Evolutionary conservation across 1,140 invertebrate genomes (phyloP).

Genomic region (Ectropis grisescens): DNA sequence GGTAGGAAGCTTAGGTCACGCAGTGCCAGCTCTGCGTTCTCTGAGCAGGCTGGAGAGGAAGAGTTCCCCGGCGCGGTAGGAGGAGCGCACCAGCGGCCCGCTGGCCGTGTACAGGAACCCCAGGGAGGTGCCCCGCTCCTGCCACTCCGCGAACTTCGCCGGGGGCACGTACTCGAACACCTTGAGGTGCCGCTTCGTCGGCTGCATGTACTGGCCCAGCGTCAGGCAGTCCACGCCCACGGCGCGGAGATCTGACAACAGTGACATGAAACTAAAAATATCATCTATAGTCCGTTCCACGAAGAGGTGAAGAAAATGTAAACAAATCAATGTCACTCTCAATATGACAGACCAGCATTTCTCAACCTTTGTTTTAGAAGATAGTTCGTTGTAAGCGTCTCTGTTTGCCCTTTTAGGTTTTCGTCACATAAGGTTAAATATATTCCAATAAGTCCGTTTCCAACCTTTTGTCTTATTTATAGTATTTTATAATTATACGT

Average conservation of each 20-base stretch:
- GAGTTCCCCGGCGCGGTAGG: slow-evolving; percentile 97
- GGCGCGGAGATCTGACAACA: slow-evolving; percentile 76
- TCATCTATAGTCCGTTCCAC: too few species aligned
- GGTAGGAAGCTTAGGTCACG: slow-evolving; percentile 24
- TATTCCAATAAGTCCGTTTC: too few species aligned
- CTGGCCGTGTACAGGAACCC: slow-evolving; percentile 98
- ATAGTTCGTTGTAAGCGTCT: too few species aligned
- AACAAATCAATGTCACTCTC: too few species aligned
- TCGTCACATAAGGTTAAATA: too few species aligned
- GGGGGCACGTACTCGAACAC: slow-evolving; percentile 98
- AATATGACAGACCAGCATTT: too few species aligned
- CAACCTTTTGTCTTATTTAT: too few species aligned
- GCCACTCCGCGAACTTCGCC: slow-evolving; percentile 94
- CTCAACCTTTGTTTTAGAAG: too few species aligned
- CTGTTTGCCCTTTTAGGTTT: too few species aligned
- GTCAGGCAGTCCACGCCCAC: slow-evolving; percentile 95
- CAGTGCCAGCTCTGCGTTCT: slow-evolving; percentile 50
- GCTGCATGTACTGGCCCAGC: slow-evolving; percentile 99
- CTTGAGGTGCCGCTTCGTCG: slow-evolving; percentile 95
- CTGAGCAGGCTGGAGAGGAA: slow-evolving; percentile 87
- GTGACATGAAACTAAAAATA: too few species aligned
- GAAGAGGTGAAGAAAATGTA: too few species aligned
- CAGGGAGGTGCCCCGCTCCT: slow-evolving; percentile 84
- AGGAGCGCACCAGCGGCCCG: slow-evolving; percentile 96
- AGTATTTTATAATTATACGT: too few species aligned